Conservation (phyloP, 2,113 vertebrate species). For the Ptilonorhynchus violaceus region DNA sequence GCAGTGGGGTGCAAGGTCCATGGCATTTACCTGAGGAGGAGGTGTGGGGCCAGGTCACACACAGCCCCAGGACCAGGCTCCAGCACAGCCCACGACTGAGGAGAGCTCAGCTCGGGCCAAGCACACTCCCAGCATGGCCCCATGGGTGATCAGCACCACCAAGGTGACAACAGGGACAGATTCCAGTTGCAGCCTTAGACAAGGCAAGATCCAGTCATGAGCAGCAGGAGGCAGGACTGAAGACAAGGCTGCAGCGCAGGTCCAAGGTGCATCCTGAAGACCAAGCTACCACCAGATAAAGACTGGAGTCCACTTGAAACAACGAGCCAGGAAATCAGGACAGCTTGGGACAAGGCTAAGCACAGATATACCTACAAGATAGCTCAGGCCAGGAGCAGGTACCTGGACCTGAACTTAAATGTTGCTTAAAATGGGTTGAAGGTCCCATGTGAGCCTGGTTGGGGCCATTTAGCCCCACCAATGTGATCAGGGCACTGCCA, state of each 20-base stretch:
- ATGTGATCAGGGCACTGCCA: background rate
- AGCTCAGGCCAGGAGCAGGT: background rate
- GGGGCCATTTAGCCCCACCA: background rate
- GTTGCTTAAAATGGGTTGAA: background rate
- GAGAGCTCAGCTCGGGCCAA: background rate
- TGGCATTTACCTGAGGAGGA: background rate
- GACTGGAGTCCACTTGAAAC: background rate
- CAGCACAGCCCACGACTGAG: background rate
- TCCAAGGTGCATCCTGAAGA: background rate
- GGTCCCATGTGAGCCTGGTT: background rate
- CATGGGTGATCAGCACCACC: background rate
- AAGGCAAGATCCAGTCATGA: background rate
- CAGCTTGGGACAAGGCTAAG: background rate
- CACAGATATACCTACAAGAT: background rate
- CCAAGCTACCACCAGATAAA: background rate
- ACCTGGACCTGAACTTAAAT: background rate
- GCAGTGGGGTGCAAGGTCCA: background rate
- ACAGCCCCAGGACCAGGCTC: background rate
- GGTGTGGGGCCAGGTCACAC: accelerated
- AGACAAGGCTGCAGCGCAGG: background rate
- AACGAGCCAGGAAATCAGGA: background rate
- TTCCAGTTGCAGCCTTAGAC: background rate
- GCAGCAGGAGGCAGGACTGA: background rate
- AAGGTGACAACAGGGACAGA: background rate
- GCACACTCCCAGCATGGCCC: accelerated